phyloP scores from a whole-genome alignment of 2,888 invertebrate genomes.

The Eubasilissa splendida region DNA sequence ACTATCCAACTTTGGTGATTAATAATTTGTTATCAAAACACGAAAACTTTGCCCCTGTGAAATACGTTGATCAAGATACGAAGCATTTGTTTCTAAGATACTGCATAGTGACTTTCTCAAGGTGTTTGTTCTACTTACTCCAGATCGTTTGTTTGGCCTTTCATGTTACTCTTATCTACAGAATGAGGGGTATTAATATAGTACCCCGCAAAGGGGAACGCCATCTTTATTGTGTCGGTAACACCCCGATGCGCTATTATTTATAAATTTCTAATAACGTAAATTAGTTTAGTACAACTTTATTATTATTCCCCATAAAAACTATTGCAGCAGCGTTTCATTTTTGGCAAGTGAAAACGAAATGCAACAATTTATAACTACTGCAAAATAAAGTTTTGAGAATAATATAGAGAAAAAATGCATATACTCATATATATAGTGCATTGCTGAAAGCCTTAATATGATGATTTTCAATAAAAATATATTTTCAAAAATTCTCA shows the following conservation, averaged over 20 bases:
- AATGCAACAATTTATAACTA: too few relatives aligned
- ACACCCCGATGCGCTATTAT: background rate
- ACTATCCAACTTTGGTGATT: conserved; percentile 56
- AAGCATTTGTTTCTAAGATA: conserved; percentile 51
- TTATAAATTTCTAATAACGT: background rate
- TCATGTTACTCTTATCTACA: conserved; percentile 21
- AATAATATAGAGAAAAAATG: too few relatives aligned
- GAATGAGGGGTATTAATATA: background rate
- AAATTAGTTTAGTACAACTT: too few relatives aligned
- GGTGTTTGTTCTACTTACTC: conserved; percentile 2
- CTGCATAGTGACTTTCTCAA: conserved; percentile 37
- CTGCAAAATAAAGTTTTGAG: too few relatives aligned
- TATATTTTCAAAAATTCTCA: too few relatives aligned
- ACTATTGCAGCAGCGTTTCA: too few relatives aligned
- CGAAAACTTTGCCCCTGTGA: conserved; percentile 52
- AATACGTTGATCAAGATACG: conserved; percentile 56
- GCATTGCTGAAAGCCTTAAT: too few relatives aligned
- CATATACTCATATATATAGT: too few relatives aligned
- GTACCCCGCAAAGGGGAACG: background rate
- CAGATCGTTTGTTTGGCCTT: conserved; percentile 13
- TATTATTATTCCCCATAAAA: too few relatives aligned
- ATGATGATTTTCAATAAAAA: too few relatives aligned
- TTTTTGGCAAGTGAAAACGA: too few relatives aligned
- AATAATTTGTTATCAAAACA: conserved; percentile 59
- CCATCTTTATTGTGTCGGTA: too few relatives aligned